Base-by-base conservation (phyloP, 2,797 vertebrate genomes). In the Arrhamphus sclerolepis region DNA sequence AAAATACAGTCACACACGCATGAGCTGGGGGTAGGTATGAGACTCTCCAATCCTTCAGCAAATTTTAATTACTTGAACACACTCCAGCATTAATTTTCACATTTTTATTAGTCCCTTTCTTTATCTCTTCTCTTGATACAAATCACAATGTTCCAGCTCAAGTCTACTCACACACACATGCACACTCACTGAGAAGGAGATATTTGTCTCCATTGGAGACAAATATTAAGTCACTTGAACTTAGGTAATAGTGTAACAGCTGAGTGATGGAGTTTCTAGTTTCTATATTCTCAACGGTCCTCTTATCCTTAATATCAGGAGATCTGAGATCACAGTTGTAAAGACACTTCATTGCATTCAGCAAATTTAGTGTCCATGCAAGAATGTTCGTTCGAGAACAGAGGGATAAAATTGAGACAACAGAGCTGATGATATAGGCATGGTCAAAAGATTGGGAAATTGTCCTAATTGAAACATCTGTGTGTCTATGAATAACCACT, bases 21-120 rank as follows among this genome's bases (percentile, higher is more conserved):
- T 26, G 24, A 26, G 24, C 3, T 72, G 39, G 48, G 50, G 22
- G 54, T 50, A 38, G 54, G 59, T 62, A 38, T 66, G 21, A 61
- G 66, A 21, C 64, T 55, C 44, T 46, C 21, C 51, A 42, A 62
- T 88, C 86, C 70, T 68, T 90, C 85, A 87, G n/a, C 87, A 77
- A 83, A 69, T n/a, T 13, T 82, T 80, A 85, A 89, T 90, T 79
- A 85, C 40, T 21, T 54, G 50, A 63, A 61, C 46, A 77, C 47
- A 65, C 46, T 46, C 22, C 44, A 41, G 22, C 29, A 71, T 77
- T 74, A 83, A 80, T 86, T 60, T 77, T 75, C 43, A 80, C n/a
- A 80, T 71, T n/a, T 44, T 38, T 48, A 18, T 83, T 74, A 52
- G 69, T 62, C 24, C 28, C 18, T 51, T 56, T 51, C 38, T 60